Conservation (phyloP, 2,113 vertebrate genomes). For the Thunnus maccoyii region DNA sequence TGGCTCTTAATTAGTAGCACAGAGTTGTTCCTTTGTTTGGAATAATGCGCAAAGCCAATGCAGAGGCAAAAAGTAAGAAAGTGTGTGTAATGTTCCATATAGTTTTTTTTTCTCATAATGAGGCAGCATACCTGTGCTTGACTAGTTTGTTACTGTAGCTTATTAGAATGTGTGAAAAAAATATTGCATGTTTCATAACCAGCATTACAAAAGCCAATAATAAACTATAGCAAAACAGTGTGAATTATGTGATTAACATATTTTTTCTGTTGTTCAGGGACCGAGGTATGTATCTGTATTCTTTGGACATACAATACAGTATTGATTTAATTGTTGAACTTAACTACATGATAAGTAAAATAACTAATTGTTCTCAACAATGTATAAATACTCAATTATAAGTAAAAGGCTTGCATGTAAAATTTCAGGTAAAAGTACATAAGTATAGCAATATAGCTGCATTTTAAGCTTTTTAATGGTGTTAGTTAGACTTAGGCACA, state of each 20-base stretch:
- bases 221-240: neutral
- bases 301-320: neutral
- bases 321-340: too few relatives aligned
- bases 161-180: too few relatives aligned
- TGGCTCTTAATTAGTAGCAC: slow-evolving; percentile 42
- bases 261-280: slow-evolving; percentile 14
- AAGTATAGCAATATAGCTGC: too few relatives aligned
- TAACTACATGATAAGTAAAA: too few relatives aligned
- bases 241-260: neutral
- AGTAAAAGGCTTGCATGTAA: too few relatives aligned
- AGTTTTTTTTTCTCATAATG: slow-evolving; percentile 7
- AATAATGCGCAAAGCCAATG: slow-evolving; percentile 9
- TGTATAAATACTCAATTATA: too few relatives aligned
- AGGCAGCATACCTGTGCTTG: neutral
- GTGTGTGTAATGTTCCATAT: neutral
- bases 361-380: too few relatives aligned
- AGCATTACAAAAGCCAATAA: neutral
- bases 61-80: slow-evolving; percentile 12
- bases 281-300: neutral
- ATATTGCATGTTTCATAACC: neutral
- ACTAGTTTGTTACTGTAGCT: neutral
- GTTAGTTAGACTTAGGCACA: too few relatives aligned
- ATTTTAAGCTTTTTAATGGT: too few relatives aligned
- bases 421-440: too few relatives aligned
- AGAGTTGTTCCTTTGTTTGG: slow-evolving; percentile 22